These are phyloP conservation scores for Nomada flava DNA, from an alignment of 2,888 invertebrate genomes.

Conservation along the genomic window DNA sequence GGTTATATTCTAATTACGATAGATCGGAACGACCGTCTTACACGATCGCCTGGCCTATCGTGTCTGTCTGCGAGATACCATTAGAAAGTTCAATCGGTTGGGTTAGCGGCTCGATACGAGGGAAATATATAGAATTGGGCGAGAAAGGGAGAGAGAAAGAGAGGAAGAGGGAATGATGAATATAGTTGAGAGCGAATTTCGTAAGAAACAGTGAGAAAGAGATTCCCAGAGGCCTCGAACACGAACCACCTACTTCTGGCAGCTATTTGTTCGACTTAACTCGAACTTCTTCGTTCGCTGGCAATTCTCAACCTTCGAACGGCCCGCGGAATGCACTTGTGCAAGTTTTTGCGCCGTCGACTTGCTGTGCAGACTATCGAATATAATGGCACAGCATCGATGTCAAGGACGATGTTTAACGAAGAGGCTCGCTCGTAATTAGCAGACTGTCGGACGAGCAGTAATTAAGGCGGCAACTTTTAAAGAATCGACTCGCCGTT, in stretches of 20 bases:
- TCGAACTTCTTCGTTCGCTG: not conserved
- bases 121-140: not conserved
- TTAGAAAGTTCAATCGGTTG: conserved; percentile 62
- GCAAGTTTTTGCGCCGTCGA: conserved; percentile 20
- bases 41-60: not conserved
- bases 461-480: conserved; percentile 28
- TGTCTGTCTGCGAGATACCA: conserved; percentile 28
- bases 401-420: conserved; percentile 44
- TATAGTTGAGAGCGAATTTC: conserved; percentile 29
- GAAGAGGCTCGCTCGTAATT: conserved; percentile 36
- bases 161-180: not conserved
- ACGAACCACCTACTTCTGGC: not conserved
- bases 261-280: conserved; percentile 9
- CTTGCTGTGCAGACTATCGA: conserved; percentile 26
- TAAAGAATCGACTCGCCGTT: not conserved
- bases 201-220: conserved; percentile 38
- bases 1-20: not conserved
- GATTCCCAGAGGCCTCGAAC: conserved; percentile 35
- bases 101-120: conserved; percentile 29
- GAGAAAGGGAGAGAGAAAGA: too few relatives aligned
- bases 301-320: conserved; percentile 21
- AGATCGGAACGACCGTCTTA: too few relatives aligned
- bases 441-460: conserved; percentile 16
- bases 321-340: conserved; percentile 26
- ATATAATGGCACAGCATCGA: conserved; percentile 44